These are phyloP conservation scores for Nanorana parkeri DNA, from an alignment of 2,113 vertebrate genomes.

Conservation along the genomic window DNA sequence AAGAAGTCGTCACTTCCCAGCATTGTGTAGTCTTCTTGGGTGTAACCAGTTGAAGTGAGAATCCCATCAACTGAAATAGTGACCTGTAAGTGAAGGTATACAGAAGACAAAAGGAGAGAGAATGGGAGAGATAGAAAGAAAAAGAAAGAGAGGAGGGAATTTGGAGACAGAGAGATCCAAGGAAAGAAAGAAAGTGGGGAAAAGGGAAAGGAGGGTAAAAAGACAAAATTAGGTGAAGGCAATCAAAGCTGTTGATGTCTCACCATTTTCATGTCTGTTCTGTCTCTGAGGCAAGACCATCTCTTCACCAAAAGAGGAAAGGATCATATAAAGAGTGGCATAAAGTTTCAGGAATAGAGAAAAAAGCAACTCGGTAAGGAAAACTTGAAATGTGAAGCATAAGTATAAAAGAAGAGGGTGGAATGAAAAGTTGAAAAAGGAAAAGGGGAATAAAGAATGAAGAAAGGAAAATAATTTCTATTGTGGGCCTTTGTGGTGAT, in stretches of 20 bases:
- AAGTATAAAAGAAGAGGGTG: slow-evolving; percentile 4
- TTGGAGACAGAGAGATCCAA: slow-evolving; percentile 66
- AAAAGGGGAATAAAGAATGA: background rate
- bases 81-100: slow-evolving; percentile 71
- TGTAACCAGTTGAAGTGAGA: slow-evolving; percentile 89
- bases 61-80: slow-evolving; percentile 92
- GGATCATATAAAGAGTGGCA: background rate
- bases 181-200: slow-evolving; percentile 60
- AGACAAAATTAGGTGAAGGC: slow-evolving; percentile 55
- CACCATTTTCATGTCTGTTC: slow-evolving; percentile 71
- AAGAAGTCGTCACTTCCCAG: slow-evolving; percentile 94
- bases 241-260: slow-evolving; percentile 56
- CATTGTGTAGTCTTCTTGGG: slow-evolving; percentile 93
- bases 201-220: slow-evolving; percentile 71
- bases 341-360: slow-evolving; percentile 5
- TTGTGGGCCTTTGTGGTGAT: background rate
- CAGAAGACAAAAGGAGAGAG: slow-evolving; percentile 53
- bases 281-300: slow-evolving; percentile 66
- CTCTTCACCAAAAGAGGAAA: background rate
- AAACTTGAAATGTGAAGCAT: slow-evolving; percentile 5
- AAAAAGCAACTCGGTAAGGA: slow-evolving; percentile 2
- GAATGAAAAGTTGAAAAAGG: background rate
- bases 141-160: slow-evolving; percentile 67
- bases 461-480: background rate
- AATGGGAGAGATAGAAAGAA: slow-evolving; percentile 67